These are phyloP conservation scores for Parnassius apollo DNA, from an alignment of 2,888 invertebrate species.

Conservation along the genomic window DNA sequence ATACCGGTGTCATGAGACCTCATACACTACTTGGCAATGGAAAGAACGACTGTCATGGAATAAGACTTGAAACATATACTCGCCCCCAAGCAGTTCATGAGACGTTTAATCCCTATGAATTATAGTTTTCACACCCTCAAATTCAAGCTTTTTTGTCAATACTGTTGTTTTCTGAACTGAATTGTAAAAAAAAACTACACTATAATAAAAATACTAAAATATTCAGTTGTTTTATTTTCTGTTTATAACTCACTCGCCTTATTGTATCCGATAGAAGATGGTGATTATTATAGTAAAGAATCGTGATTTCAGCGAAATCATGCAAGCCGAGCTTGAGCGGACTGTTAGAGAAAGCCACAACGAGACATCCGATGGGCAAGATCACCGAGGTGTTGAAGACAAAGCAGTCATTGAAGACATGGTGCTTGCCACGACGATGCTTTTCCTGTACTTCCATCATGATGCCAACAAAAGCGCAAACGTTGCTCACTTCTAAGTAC, in stretches of 20 bases:
- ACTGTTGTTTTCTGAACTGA: too few relatives aligned
- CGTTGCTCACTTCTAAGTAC: background rate
- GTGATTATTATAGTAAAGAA: slow-evolving; percentile 48
- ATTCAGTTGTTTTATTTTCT: background rate
- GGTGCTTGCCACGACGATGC: slow-evolving; percentile 27
- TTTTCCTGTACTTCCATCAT: slow-evolving; percentile 27
- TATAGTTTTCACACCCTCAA: background rate
- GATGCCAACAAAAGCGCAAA: background rate
- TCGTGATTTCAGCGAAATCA: slow-evolving; percentile 63
- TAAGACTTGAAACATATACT: background rate
- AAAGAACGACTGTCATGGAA: slow-evolving; percentile 2
- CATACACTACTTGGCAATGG: slow-evolving; percentile 11
- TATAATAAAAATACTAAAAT: background rate
- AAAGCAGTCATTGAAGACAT: slow-evolving; percentile 15
- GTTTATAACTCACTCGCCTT: background rate
- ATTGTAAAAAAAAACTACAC: too few relatives aligned
- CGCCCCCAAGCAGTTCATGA: background rate
- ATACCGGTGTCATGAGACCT: slow-evolving; percentile 18
- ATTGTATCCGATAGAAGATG: slow-evolving; percentile 32
- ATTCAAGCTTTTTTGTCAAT: background rate
- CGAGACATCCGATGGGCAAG: slow-evolving; percentile 36
- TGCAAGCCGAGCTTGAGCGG: slow-evolving; percentile 48
- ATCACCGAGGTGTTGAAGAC: slow-evolving; percentile 31
- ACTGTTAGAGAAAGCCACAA: slow-evolving; percentile 36
- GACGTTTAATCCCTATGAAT: background rate